A percentile compares a stretch with the other conserved stretches of the same genome.
These are phyloP conservation scores for Hyppa rectilinea DNA, from an alignment of 2,888 invertebrate species.

Conservation along the genomic window DNA sequence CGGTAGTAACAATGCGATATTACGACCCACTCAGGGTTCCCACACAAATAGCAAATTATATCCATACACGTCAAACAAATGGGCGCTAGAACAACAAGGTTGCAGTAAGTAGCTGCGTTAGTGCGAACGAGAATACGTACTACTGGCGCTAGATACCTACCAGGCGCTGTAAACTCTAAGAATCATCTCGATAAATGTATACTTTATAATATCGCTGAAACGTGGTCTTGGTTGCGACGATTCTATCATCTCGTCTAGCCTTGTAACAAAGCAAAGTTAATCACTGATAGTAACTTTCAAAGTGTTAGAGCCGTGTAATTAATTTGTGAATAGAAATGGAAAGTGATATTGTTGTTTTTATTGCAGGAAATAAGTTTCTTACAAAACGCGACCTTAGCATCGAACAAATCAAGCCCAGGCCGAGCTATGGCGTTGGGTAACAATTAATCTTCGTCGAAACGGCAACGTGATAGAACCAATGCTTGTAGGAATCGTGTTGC, in stretches of 20 bases:
- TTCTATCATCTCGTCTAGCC: slow-evolving; percentile 65
- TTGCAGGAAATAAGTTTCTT: slow-evolving; percentile 63
- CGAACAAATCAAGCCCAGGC: slow-evolving; percentile 73
- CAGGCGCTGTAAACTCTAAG: slow-evolving; percentile 51
- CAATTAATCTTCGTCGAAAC: slow-evolving; percentile 87
- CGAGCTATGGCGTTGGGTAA: slow-evolving; percentile 73
- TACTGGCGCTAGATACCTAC: slow-evolving; percentile 62
- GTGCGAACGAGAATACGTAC: slow-evolving; percentile 71
- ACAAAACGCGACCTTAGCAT: slow-evolving; percentile 72
- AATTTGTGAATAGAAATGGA: slow-evolving; percentile 65
- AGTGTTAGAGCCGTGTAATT: slow-evolving; percentile 60
- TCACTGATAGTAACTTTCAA: slow-evolving; percentile 59
- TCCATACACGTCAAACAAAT: slow-evolving; percentile 84
- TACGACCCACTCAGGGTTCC: slow-evolving; percentile 82
- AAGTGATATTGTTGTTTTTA: slow-evolving; percentile 67
- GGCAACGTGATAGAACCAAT: slow-evolving; percentile 81
- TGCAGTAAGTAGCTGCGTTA: slow-evolving; percentile 80
- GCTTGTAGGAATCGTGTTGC: slow-evolving; percentile 84
- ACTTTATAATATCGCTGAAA: slow-evolving; percentile 62
- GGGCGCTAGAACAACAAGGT: slow-evolving; percentile 82
- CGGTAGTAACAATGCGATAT: slow-evolving; percentile 83
- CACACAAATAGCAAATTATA: slow-evolving; percentile 84
- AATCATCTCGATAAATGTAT: slow-evolving; percentile 50
- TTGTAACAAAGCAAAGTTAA: slow-evolving; percentile 56
- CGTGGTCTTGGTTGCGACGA: slow-evolving; percentile 33